phyloP scores from a whole-genome alignment of 2,888 invertebrate genomes.

The Morpho deidamia region DNA sequence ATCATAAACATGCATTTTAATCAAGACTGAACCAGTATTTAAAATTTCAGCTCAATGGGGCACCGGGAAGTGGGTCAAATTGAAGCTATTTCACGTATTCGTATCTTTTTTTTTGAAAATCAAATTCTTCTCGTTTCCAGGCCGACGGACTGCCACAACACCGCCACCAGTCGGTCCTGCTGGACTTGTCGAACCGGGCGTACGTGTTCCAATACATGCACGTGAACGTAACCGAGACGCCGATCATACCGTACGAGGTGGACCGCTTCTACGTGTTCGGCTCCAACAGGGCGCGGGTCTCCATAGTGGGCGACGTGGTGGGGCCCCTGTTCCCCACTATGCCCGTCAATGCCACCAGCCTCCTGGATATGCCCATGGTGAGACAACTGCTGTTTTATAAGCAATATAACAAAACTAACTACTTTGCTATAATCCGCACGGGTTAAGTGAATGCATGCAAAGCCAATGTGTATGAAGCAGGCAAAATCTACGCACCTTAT shows the following conservation, averaged over 20 bases:
- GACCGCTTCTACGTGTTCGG: constrained; percentile 95
- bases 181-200: constrained; percentile 95
- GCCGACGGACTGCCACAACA: constrained; percentile 95
- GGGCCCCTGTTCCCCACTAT: constrained; percentile 95
- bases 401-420: no score
- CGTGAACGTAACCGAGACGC: constrained; percentile 95
- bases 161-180: constrained; percentile 93
- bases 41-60: no score
- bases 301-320: constrained; percentile 93
- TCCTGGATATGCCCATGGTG: constrained; percentile 88
- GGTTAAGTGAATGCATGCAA: no score
- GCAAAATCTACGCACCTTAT: no score
- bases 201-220: constrained; percentile 97
- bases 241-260: constrained; percentile 93
- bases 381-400: constrained; percentile 9
- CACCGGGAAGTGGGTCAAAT: no score
- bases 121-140: constrained; percentile 41
- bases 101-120: neutral
- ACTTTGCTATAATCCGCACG: no score
- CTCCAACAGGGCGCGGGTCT: constrained; percentile 90
- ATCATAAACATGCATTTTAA: no score
- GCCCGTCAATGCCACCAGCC: constrained; percentile 92
- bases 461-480: no score
- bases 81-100: neutral
- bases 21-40: no score